phyloP scores from a whole-genome alignment of 1,140 invertebrate genomes.

The Ostrea denselamellosa region DNA sequence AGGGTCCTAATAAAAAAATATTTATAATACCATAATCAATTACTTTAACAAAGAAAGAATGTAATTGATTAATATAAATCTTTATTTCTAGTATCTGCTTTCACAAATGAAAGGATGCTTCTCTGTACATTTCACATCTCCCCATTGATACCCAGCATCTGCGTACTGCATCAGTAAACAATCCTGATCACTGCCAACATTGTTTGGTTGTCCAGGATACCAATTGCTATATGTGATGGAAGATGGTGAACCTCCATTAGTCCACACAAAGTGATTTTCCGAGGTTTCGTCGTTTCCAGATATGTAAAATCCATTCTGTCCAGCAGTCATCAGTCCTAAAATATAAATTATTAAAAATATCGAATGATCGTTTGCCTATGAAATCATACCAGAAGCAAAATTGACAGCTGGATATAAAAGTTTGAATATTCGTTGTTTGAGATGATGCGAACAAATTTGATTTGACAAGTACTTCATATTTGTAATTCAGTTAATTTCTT shows the following conservation, averaged over 20 bases:
- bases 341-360: neutral
- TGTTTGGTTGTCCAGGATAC: conserved; percentile 67
- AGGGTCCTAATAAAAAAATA: too few relatives aligned
- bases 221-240: conserved; percentile 61
- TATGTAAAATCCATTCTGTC: conserved; percentile 61
- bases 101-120: conserved; percentile 69
- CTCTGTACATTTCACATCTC: conserved; percentile 62
- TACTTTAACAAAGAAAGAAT: too few relatives aligned
- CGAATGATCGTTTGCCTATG: too few relatives aligned
- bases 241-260: conserved; percentile 58
- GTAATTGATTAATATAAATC: neutral
- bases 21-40: too few relatives aligned
- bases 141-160: conserved; percentile 64
- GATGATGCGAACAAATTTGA: too few relatives aligned
- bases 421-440: too few relatives aligned
- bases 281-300: conserved; percentile 60
- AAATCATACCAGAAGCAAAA: too few relatives aligned
- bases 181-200: conserved; percentile 63
- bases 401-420: too few relatives aligned
- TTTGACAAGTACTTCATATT: neutral
- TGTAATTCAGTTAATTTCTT: neutral
- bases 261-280: conserved; percentile 62
- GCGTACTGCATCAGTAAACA: conserved; percentile 67
- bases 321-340: conserved; percentile 57
- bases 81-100: conserved; percentile 45